phyloP scores from a whole-genome alignment of 2,113 vertebrate genomes.

The Oceanites oceanicus region DNA sequence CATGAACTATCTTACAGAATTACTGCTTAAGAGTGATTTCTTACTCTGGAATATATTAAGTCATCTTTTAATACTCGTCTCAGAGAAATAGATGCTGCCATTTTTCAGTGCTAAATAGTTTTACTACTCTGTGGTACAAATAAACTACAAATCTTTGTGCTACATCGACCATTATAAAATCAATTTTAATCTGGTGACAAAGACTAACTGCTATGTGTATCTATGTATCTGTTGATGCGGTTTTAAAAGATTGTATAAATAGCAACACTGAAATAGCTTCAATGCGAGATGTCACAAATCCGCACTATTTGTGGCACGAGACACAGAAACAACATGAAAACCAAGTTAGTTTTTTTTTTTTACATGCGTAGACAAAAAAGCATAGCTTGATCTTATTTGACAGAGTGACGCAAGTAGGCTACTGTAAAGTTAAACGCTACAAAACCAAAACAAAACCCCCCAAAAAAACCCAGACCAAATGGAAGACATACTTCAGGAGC shows the following conservation, averaged over 20 bases:
- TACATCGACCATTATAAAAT: not conserved
- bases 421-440: not conserved
- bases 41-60: not conserved
- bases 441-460: not conserved
- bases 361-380: not conserved
- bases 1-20: not conserved
- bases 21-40: not conserved
- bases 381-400: not conserved
- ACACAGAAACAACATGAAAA: not conserved
- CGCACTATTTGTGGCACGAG: not conserved
- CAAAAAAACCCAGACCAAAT: not conserved
- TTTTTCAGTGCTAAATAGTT: not conserved
- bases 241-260: not conserved
- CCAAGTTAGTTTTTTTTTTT: conserved; percentile 16
- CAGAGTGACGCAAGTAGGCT: conserved; percentile 8
- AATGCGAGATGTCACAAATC: not conserved
- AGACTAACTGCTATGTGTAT: not conserved
- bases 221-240: not conserved
- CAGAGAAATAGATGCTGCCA: not conserved
- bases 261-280: not conserved
- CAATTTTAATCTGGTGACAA: not conserved
- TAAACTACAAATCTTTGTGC: not conserved
- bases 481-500: not conserved
- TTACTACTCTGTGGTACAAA: not conserved
- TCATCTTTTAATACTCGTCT: not conserved